A percentile compares a stretch with the other conserved stretches of the same genome.
phyloP scores from a whole-genome alignment of 1,140 invertebrate species.

The Drosophila auraria region DNA sequence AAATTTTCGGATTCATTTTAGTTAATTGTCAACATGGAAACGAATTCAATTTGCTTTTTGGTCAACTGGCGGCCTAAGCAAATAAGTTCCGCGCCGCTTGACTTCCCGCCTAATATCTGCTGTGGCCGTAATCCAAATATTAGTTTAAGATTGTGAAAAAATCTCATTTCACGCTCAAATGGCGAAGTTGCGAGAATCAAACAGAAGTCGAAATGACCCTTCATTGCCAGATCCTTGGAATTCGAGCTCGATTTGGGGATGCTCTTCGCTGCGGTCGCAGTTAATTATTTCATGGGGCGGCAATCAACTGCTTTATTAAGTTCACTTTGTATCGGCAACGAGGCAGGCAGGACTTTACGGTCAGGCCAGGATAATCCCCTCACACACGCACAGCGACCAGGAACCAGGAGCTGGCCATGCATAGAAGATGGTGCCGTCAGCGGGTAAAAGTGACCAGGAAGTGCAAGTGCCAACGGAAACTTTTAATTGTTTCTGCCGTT shows the following conservation, averaged over 20 bases:
- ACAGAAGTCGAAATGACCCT: slow-evolving; percentile 29
- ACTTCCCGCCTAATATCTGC: slow-evolving; percentile 11
- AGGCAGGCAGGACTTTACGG: slow-evolving; percentile 14
- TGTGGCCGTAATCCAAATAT: slow-evolving; percentile 47
- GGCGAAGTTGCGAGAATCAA: slow-evolving; percentile 51
- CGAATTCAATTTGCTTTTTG: slow-evolving; percentile 33
- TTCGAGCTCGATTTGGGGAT: slow-evolving; percentile 10
- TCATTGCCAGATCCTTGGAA: slow-evolving; percentile 5
- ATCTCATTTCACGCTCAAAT: slow-evolving; percentile 79
- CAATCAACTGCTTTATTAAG: slow-evolving; percentile 35
- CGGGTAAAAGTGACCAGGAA: slow-evolving; percentile 72
- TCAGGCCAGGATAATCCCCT: slow-evolving; percentile 34
- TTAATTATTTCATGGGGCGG: slow-evolving; percentile 35
- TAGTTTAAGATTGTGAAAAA: slow-evolving; percentile 53
- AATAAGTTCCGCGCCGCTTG: slow-evolving; percentile 44
- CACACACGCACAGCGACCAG: slow-evolving; percentile 8
- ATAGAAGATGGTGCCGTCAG: slow-evolving; percentile 51
- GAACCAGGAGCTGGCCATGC: slow-evolving; percentile 23
- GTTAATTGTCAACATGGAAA: slow-evolving; percentile 19
- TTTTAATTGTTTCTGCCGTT: slow-evolving; percentile 83
- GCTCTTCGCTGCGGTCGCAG: slow-evolving; percentile 8
- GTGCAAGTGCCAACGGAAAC: slow-evolving; percentile 81
- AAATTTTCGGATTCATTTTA: neutral
- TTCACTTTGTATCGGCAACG: slow-evolving; percentile 16
- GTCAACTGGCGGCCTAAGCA: slow-evolving; percentile 46